Conservation (phyloP, 2,113 vertebrate genomes). For the Microtus pennsylvanicus region DNA sequence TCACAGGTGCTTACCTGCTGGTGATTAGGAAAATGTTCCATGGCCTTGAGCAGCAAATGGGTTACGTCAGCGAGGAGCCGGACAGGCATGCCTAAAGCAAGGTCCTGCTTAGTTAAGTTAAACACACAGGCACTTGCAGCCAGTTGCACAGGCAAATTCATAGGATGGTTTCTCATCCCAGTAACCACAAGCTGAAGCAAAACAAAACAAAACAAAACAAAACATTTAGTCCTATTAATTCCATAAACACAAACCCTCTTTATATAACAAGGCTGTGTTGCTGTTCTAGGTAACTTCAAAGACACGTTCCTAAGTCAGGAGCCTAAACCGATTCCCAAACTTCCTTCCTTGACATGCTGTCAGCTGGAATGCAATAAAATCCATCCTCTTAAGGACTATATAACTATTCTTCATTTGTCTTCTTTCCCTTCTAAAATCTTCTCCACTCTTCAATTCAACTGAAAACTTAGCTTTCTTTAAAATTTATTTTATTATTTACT, state of each 20-base stretch:
- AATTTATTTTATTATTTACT: not conserved
- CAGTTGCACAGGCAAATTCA: constrained; percentile 97
- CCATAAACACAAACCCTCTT: constrained; percentile 33
- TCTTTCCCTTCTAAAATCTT: not conserved
- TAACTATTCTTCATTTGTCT: not conserved
- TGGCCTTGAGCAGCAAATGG: constrained; percentile 96
- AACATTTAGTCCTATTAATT: constrained; percentile 22
- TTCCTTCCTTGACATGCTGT: constrained; percentile 3
- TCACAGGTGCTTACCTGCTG: constrained; percentile 89
- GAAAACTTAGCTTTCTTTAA: constrained; percentile 1
- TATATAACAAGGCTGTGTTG: not conserved
- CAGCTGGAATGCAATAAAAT: not conserved
- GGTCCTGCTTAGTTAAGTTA: constrained; percentile 98
- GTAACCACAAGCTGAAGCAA: constrained; percentile 93
- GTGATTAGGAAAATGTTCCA: constrained; percentile 99
- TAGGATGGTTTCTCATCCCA: constrained; percentile 98
- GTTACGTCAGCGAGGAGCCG: constrained; percentile 94
- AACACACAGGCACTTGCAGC: constrained; percentile 99
- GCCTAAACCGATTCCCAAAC: constrained; percentile 8
- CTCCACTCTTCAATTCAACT: constrained; percentile 1
- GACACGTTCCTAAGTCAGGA: not conserved
- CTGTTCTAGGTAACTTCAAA: constrained; percentile 35
- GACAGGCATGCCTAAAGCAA: constrained; percentile 97
- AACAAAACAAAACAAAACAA: constrained; percentile 52
- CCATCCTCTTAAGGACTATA: not conserved